phyloP scores from a whole-genome alignment of 2,797 vertebrate species.

The Iguana delicatissima region DNA sequence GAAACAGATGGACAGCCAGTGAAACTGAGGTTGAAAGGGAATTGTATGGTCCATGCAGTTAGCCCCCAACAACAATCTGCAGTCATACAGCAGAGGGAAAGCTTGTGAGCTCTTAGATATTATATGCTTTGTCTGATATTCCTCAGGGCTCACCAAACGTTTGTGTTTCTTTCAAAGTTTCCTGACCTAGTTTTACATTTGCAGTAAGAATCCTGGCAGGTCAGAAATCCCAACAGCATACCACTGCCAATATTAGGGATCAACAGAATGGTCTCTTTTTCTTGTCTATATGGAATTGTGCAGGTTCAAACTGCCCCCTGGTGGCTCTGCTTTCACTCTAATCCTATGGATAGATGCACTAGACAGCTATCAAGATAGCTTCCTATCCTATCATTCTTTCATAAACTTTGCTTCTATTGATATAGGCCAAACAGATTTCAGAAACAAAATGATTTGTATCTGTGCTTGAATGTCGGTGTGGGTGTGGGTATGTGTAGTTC shows the following conservation, averaged over 20 bases:
- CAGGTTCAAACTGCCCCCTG: constrained; percentile 61
- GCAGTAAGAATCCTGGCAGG: constrained; percentile 8
- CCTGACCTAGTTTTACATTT: constrained; percentile 29
- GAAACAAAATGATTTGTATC: neutral
- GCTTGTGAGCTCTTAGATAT: neutral
- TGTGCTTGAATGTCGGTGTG: no score
- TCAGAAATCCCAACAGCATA: neutral
- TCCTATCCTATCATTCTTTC: neutral
- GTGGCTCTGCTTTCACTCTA: constrained; percentile 12
- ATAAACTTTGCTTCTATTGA: rapidly evolving
- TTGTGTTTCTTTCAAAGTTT: neutral
- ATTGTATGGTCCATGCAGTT: no score
- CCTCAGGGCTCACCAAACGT: constrained; percentile 2
- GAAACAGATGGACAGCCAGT: no score
- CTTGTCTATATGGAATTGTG: neutral
- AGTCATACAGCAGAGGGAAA: neutral
- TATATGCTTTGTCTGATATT: neutral
- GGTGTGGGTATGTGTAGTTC: neutral
- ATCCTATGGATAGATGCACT: neutral
- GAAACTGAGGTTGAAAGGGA: no score
- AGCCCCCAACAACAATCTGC: neutral
- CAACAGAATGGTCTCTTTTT: neutral
- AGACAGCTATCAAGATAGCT: neutral
- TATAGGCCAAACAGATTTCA: neutral
- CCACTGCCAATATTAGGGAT: neutral